Conservation (phyloP, 2,888 invertebrate species). For the Conus canariensis region DNA sequence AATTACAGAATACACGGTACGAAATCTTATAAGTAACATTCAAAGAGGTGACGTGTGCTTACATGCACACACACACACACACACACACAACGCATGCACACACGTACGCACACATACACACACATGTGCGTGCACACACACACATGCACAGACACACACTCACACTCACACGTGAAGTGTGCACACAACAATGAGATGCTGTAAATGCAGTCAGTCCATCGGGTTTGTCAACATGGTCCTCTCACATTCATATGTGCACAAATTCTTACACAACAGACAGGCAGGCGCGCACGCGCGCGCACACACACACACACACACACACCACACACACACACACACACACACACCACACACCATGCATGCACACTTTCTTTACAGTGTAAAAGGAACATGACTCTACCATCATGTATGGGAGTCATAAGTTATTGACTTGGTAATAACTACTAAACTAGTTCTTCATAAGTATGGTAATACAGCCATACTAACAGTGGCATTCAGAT, state of each 20-base stretch:
- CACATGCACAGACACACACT: background rate
- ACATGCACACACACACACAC: slow-evolving; percentile 12
- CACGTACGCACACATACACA: background rate
- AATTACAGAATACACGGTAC: no score
- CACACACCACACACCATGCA: background rate
- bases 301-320: background rate
- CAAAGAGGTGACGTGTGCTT: no score
- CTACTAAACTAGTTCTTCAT: no score
- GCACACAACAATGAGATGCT: background rate
- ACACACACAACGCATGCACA: background rate
- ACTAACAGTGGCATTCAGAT: no score
- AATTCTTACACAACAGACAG: slow-evolving; percentile 4
- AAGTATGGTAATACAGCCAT: no score
- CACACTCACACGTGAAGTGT: background rate
- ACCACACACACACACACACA: background rate
- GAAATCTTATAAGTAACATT: no score
- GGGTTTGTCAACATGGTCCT: background rate
- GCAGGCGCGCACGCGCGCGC: background rate
- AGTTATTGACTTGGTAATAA: no score
- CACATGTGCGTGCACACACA: background rate
- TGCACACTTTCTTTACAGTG: no score
- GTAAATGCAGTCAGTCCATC: no score
- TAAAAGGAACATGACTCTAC: no score
- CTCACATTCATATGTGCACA: background rate
- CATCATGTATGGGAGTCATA: no score